A percentile compares a stretch with the other conserved stretches of the same genome.
These are phyloP conservation scores for Lasius platythorax DNA, from an alignment of 2,888 invertebrate species.

Conservation along the genomic window DNA sequence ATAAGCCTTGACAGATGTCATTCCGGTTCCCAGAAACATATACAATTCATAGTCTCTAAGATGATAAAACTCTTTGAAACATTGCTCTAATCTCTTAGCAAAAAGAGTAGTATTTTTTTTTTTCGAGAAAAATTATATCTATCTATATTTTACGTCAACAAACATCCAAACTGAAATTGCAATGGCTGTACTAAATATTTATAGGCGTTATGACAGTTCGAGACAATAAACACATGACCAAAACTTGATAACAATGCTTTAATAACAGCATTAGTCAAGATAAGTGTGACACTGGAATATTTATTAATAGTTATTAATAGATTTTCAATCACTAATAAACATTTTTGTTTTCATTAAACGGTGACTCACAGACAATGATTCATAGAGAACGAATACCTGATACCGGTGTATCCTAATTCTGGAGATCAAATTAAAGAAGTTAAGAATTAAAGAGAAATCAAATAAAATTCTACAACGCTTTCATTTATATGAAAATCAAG, in stretches of 20 bases:
- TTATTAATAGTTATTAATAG: not conserved
- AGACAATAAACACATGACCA: not conserved
- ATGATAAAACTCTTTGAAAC: not conserved
- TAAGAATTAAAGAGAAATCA: not conserved
- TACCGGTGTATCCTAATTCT: not conserved
- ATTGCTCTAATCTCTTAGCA: not conserved
- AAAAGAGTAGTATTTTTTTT: not conserved
- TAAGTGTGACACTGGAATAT: not conserved
- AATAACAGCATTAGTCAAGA: not conserved
- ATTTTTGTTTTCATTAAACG: not conserved
- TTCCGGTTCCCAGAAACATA: not conserved
- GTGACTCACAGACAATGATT: not conserved
- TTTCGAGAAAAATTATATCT: not conserved
- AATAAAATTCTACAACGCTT: not conserved
- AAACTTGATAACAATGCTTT: constrained; percentile 12
- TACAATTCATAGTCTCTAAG: constrained; percentile 6
- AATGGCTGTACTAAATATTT: constrained; percentile 13
- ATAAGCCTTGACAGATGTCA: constrained; percentile 20
- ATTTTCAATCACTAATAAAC: not conserved
- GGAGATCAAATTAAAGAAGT: not conserved
- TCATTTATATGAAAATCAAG: constrained; percentile 4
- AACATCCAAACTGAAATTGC: not conserved
- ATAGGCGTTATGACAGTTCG: not conserved
- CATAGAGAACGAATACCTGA: not conserved
- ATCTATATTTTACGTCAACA: too few relatives aligned